Base-by-base conservation (phyloP, 2,797 vertebrate genomes). In the Mus caroli region DNA sequence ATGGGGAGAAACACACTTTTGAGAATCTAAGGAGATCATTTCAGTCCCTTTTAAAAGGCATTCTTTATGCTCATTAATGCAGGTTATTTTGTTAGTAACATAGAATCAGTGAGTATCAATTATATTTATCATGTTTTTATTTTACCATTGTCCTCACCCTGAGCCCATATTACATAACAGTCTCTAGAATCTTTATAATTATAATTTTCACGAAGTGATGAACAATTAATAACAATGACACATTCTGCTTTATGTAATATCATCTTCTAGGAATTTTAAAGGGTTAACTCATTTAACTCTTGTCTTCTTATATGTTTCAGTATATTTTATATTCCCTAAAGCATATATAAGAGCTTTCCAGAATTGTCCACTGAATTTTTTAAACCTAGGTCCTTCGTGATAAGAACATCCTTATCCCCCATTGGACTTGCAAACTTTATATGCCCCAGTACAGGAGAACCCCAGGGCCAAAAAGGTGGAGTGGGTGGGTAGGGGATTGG, bases 211-310 rank as follows among this genome's bases (percentile, higher is more conserved):
- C 85, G 54, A 94, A 71, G 69, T 77, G 82, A 91, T 95, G 77
- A 96, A 95, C 96, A 96, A 96, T 95, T 95, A 77, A 96, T 96
- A 85, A 94, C 4, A 92, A 94, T 64, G n/a, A 94, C 71, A 67
- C 20, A 82, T 26, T 97, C 96, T 89, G 22, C 79, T 34, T 87
- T 88, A 19, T 80, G 12, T 62, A 56, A 62, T 69, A 76, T 73
- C 84, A 77, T 88, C 50, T 78, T 50, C 71, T 86, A 31, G 54
- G 37, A 87, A 43, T 85, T 93, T 95, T 91, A 62, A 97, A 96
- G 91, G 50, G 95, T 96, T 97, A 97, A 91, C 34, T 40, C 26
- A n/a, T 84, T 90, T 89, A 82, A 6, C 34, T 91, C 71, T 93
- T 93, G 26, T 91, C 60, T 84, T 91, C n/a, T 73, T 78, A 0